These are phyloP conservation scores for Marasmarcha lunaedactyla DNA, from an alignment of 2,888 invertebrate species.

Conservation along the genomic window DNA sequence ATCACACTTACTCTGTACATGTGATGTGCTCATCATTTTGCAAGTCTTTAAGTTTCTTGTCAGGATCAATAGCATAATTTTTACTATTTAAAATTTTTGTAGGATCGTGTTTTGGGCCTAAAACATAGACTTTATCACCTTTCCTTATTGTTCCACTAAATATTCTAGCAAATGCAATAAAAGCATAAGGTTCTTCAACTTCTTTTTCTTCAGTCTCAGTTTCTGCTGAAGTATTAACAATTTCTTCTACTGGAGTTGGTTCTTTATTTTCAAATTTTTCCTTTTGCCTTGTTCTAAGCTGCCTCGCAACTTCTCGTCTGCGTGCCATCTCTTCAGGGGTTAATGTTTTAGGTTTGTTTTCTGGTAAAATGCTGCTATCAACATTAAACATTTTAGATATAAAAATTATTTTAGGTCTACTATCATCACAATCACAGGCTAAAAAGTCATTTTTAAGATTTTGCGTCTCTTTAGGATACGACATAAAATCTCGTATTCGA, in stretches of 20 bases:
- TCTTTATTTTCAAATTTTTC: constrained; percentile 26
- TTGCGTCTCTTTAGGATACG: constrained; percentile 77
- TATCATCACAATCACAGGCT: constrained; percentile 73
- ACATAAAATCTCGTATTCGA: constrained; percentile 74
- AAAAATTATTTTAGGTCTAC: constrained; percentile 79
- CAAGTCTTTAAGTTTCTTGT: constrained; percentile 70
- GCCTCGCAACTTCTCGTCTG: constrained; percentile 76
- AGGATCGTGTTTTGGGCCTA: constrained; percentile 92
- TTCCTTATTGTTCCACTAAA: constrained; percentile 87
- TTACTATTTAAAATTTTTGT: constrained; percentile 56
- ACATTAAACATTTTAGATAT: constrained; percentile 93
- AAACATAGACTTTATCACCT: constrained; percentile 84
- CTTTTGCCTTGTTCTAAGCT: constrained; percentile 72
- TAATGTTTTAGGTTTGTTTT: constrained; percentile 82
- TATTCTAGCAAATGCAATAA: constrained; percentile 93
- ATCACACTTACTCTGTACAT: constrained; percentile 53
- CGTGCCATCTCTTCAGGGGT: constrained; percentile 79
- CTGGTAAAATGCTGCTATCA: constrained; percentile 79
- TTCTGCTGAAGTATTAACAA: constrained; percentile 25
- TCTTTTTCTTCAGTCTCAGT: constrained; percentile 30
- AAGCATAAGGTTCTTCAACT: constrained; percentile 72
- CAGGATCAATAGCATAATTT: constrained; percentile 49
- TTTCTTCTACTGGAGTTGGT: constrained; percentile 14
- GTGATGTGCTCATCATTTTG: constrained; percentile 75
- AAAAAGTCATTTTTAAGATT: constrained; percentile 77